Base-by-base conservation (phyloP, 2,113 vertebrate genomes). In the Zosterops hypoxanthus region DNA sequence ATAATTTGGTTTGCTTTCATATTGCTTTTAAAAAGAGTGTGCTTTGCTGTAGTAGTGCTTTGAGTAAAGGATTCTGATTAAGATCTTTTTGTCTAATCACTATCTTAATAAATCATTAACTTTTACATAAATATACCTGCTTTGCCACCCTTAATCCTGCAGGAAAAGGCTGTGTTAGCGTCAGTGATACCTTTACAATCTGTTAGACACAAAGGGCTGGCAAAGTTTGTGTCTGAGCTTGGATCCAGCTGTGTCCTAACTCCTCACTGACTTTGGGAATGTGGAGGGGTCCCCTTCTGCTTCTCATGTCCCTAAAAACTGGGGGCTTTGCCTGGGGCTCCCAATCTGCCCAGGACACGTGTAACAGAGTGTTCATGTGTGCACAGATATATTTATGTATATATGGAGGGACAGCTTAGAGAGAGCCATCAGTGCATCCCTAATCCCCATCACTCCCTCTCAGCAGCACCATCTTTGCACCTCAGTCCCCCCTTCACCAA, bases 371-470 rank as follows among this genome's bases (percentile, higher is more conserved):
- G 41, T 3, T 4, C 26, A 14, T 23, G 21, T 57, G 56, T 34
- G 21, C 7, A 57, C 5, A 57, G 7, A 33, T 13, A 6, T 12
- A 42, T 47, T 33, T 3, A 14, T 56, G 23, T 11, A 2, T 21
- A 0, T 21, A 3, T 11, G 22, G 7, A 34, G 12, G 11, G 2
- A 24, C 13, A 24, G 6, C 50, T 28, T 12, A 9, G 8, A 15
- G 15, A 7, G 2, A 28, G 29, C 26, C 29, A 4, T 13, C 10
- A 1, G 18, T 5, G 24, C 50, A 46, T 5, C 29, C 2, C 24
- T 1, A 23, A 29, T 2, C 23, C 39, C 44, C 44, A 55, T 6
- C 47, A 15, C 34, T 16, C 10, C 21, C 39, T 24, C 28, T 36
- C 36, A 42, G 33, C 57, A 71, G 29, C 78, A 52, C 29, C 50